Percentiles rank a stretch among this genome's conserved stretches.
Evolutionary conservation across 1,140 invertebrate genomes (phyloP).

Genomic region (Reticulitermes speratus): DNA sequence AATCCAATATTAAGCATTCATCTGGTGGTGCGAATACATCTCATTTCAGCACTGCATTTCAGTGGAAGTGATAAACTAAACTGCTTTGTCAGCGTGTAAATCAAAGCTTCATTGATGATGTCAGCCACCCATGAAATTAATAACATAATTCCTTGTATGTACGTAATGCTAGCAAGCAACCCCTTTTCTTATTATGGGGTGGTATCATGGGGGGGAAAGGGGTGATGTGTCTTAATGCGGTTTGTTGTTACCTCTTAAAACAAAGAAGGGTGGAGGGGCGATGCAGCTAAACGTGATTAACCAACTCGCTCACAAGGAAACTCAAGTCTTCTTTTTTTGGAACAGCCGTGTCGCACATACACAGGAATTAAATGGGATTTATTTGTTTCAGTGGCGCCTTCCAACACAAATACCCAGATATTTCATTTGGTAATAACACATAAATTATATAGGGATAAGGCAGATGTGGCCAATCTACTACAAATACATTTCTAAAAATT

Average conservation of each 20-base stretch:
- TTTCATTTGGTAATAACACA: too few relatives aligned
- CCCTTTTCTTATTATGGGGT: not conserved
- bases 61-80: not conserved
- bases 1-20: not conserved
- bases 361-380: not conserved
- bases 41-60: not conserved
- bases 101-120: conserved; percentile 14
- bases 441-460: too few relatives aligned
- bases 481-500: too few relatives aligned
- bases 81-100: not conserved
- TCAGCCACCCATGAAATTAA: conserved; percentile 15
- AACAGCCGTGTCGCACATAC: not conserved
- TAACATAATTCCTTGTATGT: conserved; percentile 13
- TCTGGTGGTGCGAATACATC: not conserved
- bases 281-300: not conserved
- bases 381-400: not conserved
- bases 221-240: conserved; percentile 5
- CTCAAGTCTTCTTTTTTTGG: not conserved
- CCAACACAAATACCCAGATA: too few relatives aligned
- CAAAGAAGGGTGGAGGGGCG: not conserved
- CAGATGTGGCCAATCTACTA: too few relatives aligned
- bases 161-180: not conserved
- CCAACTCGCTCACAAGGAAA: not conserved
- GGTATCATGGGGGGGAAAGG: not conserved
- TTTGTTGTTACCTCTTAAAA: conserved; percentile 19